Evolutionary conservation across 2,797 vertebrate species (phyloP).

Genomic region (Enteromius argenteus): DNA sequence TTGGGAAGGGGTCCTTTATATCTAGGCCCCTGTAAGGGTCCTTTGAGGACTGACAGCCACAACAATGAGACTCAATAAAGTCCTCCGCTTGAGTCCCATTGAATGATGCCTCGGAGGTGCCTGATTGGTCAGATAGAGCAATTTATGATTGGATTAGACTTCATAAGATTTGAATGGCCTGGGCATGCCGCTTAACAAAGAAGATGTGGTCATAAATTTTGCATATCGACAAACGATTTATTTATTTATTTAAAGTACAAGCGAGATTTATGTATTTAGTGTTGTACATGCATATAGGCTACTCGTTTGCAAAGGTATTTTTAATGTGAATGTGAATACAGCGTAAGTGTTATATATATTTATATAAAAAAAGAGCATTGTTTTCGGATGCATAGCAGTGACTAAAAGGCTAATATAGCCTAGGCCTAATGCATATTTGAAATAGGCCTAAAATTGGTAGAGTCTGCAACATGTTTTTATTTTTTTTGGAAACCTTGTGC

Average conservation of each 20-base stretch:
- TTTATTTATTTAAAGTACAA: conserved; percentile 76
- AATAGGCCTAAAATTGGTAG: no score
- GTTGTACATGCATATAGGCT: background rate
- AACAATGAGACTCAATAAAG: conserved; percentile 95
- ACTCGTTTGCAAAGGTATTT: background rate
- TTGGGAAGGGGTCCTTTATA: conserved; percentile 87
- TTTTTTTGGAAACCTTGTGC: background rate
- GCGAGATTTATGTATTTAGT: conserved; percentile 52
- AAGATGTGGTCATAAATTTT: conserved; percentile 87
- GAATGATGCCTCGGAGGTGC: conserved; percentile 77
- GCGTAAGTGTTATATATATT: background rate
- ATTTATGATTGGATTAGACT: conserved; percentile 99
- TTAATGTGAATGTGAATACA: background rate
- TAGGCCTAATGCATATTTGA: no score
- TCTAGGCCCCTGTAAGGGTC: conserved; percentile 73
- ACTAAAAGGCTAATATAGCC: no score
- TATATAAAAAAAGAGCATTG: background rate
- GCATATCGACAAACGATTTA: conserved; percentile 88
- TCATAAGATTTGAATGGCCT: conserved; percentile 90
- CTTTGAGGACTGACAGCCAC: conserved; percentile 89
- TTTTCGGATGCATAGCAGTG: background rate
- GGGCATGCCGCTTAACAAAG: conserved; percentile 85
- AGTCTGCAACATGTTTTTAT: no score
- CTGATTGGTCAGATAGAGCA: conserved; percentile 90
- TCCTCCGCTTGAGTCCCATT: conserved; percentile 93